Evolutionary conservation across 2,797 vertebrate species (phyloP), one percentile per base, ranked within the genome.

Genomic region (Muscicapa comitata): DNA sequence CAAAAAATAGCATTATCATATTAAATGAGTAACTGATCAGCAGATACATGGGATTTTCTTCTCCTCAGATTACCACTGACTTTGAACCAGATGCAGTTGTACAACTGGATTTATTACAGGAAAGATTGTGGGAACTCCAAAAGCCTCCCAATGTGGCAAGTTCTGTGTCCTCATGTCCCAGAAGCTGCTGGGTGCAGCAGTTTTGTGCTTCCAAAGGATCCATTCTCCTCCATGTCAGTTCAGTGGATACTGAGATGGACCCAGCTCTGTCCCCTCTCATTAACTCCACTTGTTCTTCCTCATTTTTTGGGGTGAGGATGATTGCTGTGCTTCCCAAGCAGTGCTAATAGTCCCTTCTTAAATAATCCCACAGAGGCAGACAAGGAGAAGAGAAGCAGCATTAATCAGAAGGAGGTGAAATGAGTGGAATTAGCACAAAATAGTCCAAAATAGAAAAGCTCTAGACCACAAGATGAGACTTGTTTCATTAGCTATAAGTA

Each of bases 401-500:
- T 77, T 87, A 73, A 83, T 82, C 79, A 63, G 66, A 70, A 63
- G 12, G 68, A 90, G 80, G 65, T 68, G 20, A 93, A 94, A 80
- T 54, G 23, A 85, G 90, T 61, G 47, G 92, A 93, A 96, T 87
- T 93, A 88, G 85, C 48, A 73, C 89, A 55, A 94, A 94, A 90
- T 31, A 72, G 65, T 77, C 76, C 75, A 93, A 94, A 94, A 92
- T 53, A 95, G 84, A 73, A 89, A 91, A 83, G 86, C 80, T 78
- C 58, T 29, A 96, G 94, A 96, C 92, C 89, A 93, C 93, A 91
- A 76, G 93, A 93, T 67, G 86, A 92, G 92, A 89, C 91, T 96
- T 88, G 92, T 90, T 96, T 95, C 95, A 91, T 75, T 93, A 93
- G 94, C 93, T 96, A 87, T 96, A 94, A 93, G 91, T 68, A 95